phyloP scores from a whole-genome alignment of 2,888 invertebrate genomes.

The Lissonota sp. region DNA sequence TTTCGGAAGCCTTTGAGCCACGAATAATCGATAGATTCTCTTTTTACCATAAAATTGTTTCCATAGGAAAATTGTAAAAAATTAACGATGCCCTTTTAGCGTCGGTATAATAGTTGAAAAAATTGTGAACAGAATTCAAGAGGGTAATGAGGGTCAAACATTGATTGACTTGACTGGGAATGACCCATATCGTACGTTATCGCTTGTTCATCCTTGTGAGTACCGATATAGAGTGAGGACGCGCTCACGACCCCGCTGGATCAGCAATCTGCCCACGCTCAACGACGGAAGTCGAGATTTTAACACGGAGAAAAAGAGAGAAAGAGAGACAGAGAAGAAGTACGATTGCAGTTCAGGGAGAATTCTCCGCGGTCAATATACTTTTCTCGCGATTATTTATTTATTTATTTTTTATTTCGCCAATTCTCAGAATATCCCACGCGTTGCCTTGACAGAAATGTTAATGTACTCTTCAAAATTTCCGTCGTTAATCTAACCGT shows the following conservation, averaged over 20 bases:
- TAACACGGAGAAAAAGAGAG: slow-evolving; percentile 17
- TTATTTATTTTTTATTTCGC: background rate
- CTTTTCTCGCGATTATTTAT: background rate
- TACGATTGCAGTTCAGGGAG: background rate
- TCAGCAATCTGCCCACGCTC: slow-evolving; percentile 42
- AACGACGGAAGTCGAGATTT: slow-evolving; percentile 44
- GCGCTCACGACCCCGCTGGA: slow-evolving; percentile 38
- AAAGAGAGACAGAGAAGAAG: slow-evolving; percentile 1
- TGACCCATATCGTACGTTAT: background rate
- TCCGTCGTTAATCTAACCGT: background rate
- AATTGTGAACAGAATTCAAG: too few species aligned
- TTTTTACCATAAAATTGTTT: too few species aligned
- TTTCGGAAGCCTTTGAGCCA: too few species aligned
- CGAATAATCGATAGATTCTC: too few species aligned
- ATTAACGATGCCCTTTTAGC: too few species aligned
- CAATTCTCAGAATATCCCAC: slow-evolving; percentile 15
- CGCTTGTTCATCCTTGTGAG: slow-evolving; percentile 1
- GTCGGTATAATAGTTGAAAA: too few species aligned
- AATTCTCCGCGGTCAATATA: slow-evolving; percentile 20
- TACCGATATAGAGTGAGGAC: slow-evolving; percentile 45
- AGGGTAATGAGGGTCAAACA: background rate
- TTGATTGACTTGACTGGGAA: too few species aligned
- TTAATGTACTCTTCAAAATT: slow-evolving; percentile 9
- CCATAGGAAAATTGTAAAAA: too few species aligned
- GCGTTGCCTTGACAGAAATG: background rate